A percentile compares a stretch with the other conserved stretches of the same genome.
Evolutionary conservation across 2,113 vertebrate genomes (phyloP).

Genomic region (Pantherophis guttatus): DNA sequence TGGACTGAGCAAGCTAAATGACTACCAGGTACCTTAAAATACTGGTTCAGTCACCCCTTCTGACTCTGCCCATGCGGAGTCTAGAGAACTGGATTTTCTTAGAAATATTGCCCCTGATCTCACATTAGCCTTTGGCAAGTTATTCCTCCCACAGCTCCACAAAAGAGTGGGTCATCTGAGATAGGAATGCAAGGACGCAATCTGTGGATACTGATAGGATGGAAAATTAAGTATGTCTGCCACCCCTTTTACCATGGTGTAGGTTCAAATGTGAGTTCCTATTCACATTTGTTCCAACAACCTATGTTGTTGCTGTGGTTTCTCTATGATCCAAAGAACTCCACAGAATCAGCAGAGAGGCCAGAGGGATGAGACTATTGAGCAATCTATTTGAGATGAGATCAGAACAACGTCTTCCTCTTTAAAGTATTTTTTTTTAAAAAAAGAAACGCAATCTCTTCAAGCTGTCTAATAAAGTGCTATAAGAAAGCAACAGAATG

Average conservation of each 20-base stretch:
- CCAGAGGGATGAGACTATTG: neutral
- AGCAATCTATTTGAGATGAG: conserved; percentile 32
- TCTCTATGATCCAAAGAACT: neutral
- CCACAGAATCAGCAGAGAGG: neutral
- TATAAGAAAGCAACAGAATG: conserved; percentile 35
- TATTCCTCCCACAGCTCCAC: neutral
- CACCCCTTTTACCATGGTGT: neutral
- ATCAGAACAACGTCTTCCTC: conserved; percentile 46
- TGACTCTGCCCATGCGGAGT: neutral
- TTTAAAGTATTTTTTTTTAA: conserved; percentile 46
- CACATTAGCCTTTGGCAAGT: neutral
- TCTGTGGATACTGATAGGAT: neutral
- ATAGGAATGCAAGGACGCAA: neutral
- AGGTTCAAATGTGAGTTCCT: neutral
- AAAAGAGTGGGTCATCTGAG: neutral
- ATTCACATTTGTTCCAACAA: too few species aligned
- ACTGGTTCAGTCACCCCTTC: neutral
- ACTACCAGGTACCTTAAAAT: too few species aligned
- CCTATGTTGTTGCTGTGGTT: neutral
- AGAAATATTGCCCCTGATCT: neutral
- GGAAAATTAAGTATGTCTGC: neutral
- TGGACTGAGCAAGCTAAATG: too few species aligned
- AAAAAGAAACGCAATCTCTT: conserved; percentile 18
- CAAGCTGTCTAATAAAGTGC: conserved; percentile 17
- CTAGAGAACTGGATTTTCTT: neutral